Conservation (phyloP, 2,888 invertebrate genomes). For the Pollenia amentaria region DNA sequence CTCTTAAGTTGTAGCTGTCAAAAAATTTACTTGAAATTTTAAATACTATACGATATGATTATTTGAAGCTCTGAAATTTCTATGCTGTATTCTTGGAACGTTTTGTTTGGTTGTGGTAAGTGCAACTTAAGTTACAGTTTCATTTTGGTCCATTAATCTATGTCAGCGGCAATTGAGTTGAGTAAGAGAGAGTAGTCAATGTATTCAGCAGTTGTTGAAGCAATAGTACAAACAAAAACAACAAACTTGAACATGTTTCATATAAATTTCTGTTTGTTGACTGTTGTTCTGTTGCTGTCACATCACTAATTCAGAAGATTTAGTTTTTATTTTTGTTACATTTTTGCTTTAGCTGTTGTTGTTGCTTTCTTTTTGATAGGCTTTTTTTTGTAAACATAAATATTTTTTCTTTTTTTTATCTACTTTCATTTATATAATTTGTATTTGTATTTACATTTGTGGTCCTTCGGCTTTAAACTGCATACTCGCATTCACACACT, state of each 20-base stretch:
- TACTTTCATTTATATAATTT: slow-evolving; percentile 66
- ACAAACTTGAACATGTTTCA: not conserved
- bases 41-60: not conserved
- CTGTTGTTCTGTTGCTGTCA: slow-evolving; percentile 69
- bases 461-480: slow-evolving; percentile 67
- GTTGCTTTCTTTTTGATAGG: slow-evolving; percentile 49
- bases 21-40: not conserved
- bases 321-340: slow-evolving; percentile 51
- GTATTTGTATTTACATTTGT: slow-evolving; percentile 71
- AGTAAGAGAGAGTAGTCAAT: slow-evolving; percentile 40
- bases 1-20: not conserved
- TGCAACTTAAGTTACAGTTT: slow-evolving; percentile 68
- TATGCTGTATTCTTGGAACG: slow-evolving; percentile 12
- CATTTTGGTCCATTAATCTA: slow-evolving; percentile 72
- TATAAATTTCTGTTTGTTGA: slow-evolving; percentile 53
- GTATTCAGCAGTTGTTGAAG: slow-evolving; percentile 47
- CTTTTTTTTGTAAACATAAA: slow-evolving; percentile 58
- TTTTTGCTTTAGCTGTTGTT: slow-evolving; percentile 3
- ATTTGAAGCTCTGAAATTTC: slow-evolving; percentile 15
- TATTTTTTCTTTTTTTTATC: slow-evolving; percentile 33
- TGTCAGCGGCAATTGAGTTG: slow-evolving; percentile 70
- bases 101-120: slow-evolving; percentile 45
- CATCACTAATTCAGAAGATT: slow-evolving; percentile 74
- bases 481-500: not conserved
- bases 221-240: slow-evolving; percentile 40